phyloP scores from a whole-genome alignment of 2,797 vertebrate species.

The Phrynocephalus guinanensis region DNA sequence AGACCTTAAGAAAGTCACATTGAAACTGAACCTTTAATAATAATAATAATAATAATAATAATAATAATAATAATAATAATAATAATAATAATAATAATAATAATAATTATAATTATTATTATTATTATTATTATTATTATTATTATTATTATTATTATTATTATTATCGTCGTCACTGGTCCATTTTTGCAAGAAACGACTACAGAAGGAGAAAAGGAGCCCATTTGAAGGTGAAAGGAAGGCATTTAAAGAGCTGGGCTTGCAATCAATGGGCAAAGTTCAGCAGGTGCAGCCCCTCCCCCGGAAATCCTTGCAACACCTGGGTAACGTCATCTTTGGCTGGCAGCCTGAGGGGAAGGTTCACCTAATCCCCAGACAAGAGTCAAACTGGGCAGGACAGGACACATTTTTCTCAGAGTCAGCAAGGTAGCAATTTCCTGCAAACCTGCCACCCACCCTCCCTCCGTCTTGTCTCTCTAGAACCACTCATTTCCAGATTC shows the following conservation, averaged over 20 bases:
- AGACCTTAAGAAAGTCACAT: neutral
- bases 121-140: too few relatives aligned
- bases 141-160: too few relatives aligned
- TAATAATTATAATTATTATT: neutral
- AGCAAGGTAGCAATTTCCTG: slow-evolving; percentile 32
- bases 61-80: too few relatives aligned
- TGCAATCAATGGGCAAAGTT: slow-evolving; percentile 1
- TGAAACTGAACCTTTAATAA: neutral
- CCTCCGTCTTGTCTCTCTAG: neutral
- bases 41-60: too few relatives aligned
- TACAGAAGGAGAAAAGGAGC: neutral
- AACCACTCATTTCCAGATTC: slow-evolving; percentile 3
- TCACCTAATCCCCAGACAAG: slow-evolving; percentile 39
- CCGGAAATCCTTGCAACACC: slow-evolving; percentile 36
- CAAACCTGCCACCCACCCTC: neutral
- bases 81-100: too few relatives aligned
- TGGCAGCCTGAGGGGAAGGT: slow-evolving; percentile 22
- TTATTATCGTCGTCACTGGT: too few relatives aligned
- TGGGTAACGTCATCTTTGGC: slow-evolving; percentile 21
- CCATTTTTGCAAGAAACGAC: neutral
- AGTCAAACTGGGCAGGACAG: slow-evolving; percentile 31
- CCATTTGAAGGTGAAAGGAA: neutral
- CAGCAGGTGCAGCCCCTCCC: slow-evolving; percentile 15
- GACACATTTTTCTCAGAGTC: slow-evolving; percentile 21
- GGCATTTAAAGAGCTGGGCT: slow-evolving; percentile 4